These are phyloP conservation scores for Palythoa caribaeorum DNA, from an alignment of 92 coral and sea anemone genomes.

Conservation along the genomic window DNA sequence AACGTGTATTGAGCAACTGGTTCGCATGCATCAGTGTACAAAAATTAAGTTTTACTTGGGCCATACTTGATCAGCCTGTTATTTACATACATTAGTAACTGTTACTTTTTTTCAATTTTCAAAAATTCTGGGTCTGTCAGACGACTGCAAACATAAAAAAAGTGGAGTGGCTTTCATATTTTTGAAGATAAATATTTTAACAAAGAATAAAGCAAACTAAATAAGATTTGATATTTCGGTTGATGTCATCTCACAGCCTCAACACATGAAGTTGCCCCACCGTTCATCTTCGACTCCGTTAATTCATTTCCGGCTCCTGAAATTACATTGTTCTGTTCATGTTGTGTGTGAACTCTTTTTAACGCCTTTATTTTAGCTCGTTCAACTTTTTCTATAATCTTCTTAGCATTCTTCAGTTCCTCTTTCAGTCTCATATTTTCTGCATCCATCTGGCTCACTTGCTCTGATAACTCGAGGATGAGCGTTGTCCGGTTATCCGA, in stretches of 20 bases:
- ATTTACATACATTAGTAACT: too few relatives aligned
- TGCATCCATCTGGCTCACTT: constrained; percentile 75
- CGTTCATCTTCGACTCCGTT: neutral
- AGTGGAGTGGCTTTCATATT: too few relatives aligned
- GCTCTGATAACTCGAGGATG: constrained; percentile 78
- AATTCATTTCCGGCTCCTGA: constrained; percentile 10
- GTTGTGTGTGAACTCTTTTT: constrained; percentile 29
- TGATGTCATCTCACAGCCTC: constrained; percentile 25
- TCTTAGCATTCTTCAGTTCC: constrained; percentile 70
- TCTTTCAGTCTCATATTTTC: constrained; percentile 70
- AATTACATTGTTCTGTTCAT: neutral
- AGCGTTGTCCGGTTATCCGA: constrained; percentile 72
- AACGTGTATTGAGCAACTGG: too few relatives aligned
- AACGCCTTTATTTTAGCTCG: constrained; percentile 54
- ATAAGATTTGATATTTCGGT: neutral
- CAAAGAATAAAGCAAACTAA: too few relatives aligned
- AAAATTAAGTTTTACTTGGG: too few relatives aligned
- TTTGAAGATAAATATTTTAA: too few relatives aligned
- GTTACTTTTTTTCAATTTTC: too few relatives aligned
- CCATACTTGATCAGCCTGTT: too few relatives aligned
- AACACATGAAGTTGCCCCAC: neutral
- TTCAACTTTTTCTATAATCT: constrained; percentile 71
- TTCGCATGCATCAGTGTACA: too few relatives aligned
- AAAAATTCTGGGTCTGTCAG: too few relatives aligned
- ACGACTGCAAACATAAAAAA: too few relatives aligned